Percentiles rank a stretch among this genome's conserved stretches.
Evolutionary conservation across 1,140 invertebrate genomes (phyloP).

Genomic region (Orchesella cincta): DNA sequence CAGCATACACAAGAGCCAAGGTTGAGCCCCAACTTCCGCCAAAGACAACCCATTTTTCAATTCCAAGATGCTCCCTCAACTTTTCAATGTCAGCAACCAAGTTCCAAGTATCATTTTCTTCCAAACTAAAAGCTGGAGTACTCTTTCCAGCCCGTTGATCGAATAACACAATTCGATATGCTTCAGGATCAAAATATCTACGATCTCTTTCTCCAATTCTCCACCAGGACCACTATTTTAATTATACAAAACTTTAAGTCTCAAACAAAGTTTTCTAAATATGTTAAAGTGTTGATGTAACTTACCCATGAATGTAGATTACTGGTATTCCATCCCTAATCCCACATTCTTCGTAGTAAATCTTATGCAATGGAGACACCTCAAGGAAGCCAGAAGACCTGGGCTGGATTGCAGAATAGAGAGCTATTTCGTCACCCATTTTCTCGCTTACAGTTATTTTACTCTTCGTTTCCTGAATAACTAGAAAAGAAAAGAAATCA

Average conservation of each 20-base stretch:
- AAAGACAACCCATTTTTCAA: slow-evolving; percentile 57
- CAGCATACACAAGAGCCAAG: slow-evolving; percentile 54
- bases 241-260: slow-evolving; percentile 51
- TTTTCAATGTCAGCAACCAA: slow-evolving; percentile 56
- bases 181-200: slow-evolving; percentile 55
- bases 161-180: slow-evolving; percentile 55
- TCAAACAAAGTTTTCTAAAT: too few relatives aligned
- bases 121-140: slow-evolving; percentile 54
- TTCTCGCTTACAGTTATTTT: not conserved
- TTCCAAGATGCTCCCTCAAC: slow-evolving; percentile 52
- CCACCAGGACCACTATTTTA: slow-evolving; percentile 57
- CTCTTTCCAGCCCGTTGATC: slow-evolving; percentile 57
- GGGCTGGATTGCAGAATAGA: slow-evolving; percentile 34
- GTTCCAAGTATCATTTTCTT: slow-evolving; percentile 57
- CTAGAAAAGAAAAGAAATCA: not conserved
- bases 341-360: slow-evolving; percentile 57
- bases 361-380: slow-evolving; percentile 54
- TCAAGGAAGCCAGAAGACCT: slow-evolving; percentile 14
- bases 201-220: slow-evolving; percentile 53
- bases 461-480: not conserved
- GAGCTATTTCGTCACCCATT: slow-evolving; percentile 3
- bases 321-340: slow-evolving; percentile 55
- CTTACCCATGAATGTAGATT: slow-evolving; percentile 38
- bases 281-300: not conserved
- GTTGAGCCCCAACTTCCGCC: slow-evolving; percentile 58